Evolutionary conservation across 2,888 invertebrate species (phyloP).

Genomic region (Pelosia muscerda): DNA sequence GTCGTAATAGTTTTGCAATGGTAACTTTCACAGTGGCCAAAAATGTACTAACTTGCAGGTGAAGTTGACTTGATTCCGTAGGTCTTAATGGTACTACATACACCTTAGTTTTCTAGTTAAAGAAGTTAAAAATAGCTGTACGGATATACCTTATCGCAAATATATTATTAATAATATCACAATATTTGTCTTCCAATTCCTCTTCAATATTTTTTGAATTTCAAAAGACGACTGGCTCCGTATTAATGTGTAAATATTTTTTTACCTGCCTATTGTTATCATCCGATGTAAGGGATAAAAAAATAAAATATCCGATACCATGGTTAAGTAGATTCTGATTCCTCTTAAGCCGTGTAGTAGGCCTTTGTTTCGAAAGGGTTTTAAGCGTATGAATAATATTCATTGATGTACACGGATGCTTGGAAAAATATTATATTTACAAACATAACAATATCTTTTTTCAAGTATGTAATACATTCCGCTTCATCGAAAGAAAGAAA

Average conservation of each 20-base stretch:
- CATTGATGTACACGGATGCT: background rate
- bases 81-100: no score
- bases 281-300: no score
- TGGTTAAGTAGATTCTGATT: background rate
- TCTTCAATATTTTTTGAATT: background rate
- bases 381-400: constrained; percentile 8
- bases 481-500: no score
- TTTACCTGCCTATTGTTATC: background rate
- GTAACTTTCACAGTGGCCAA: no score
- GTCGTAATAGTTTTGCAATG: no score
- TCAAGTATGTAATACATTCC: background rate
- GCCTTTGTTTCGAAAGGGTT: background rate
- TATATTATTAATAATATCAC: no score
- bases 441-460: no score
- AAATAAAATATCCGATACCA: background rate
- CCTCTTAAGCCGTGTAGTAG: background rate
- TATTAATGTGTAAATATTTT: background rate
- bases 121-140: background rate
- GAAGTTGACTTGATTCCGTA: no score
- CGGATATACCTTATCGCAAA: no score
- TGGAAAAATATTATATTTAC: background rate
- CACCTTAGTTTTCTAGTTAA: background rate
- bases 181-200: no score
- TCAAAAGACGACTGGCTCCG: background rate
- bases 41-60: no score